Evolutionary conservation across 2,888 invertebrate genomes (phyloP).

Genomic region (Nymphalis polychloros): DNA sequence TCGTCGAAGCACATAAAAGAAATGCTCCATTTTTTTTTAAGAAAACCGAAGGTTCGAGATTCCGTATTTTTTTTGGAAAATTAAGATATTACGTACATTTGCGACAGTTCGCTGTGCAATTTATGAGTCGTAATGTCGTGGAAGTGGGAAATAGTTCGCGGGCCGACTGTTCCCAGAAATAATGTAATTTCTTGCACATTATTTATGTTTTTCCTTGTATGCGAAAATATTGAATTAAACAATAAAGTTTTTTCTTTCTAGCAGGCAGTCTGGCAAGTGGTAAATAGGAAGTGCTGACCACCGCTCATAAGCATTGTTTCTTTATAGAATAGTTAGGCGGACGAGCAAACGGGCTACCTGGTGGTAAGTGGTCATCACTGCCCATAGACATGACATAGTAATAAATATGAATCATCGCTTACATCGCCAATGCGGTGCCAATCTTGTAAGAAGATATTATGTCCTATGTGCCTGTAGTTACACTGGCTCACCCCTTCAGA

Average conservation of each 20-base stretch:
- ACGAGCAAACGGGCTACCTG: too few relatives aligned
- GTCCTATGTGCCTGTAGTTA: too few relatives aligned
- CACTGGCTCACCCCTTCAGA: too few relatives aligned
- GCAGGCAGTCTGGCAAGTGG: too few relatives aligned
- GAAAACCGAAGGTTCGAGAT: background rate
- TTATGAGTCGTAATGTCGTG: constrained; percentile 22
- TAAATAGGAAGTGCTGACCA: too few relatives aligned
- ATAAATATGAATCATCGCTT: too few relatives aligned
- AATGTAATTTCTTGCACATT: background rate
- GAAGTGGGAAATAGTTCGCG: constrained; percentile 21
- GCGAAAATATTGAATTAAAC: background rate
- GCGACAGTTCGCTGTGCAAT: constrained; percentile 17
- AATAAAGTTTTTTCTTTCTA: background rate
- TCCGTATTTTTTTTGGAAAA: constrained; percentile 6
- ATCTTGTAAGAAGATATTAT: too few relatives aligned
- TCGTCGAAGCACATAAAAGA: background rate
- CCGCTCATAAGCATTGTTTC: too few relatives aligned
- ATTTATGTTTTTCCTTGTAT: background rate
- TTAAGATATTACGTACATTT: constrained; percentile 12
- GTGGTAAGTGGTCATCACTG: too few relatives aligned
- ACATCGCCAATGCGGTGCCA: too few relatives aligned
- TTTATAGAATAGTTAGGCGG: too few relatives aligned
- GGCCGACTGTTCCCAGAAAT: background rate
- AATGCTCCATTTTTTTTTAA: background rate
- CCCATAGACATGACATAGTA: too few relatives aligned